Percentiles rank a stretch among this genome's conserved stretches.
phyloP scores from a whole-genome alignment of 2,113 vertebrate species.

The Rhineura floridana region DNA sequence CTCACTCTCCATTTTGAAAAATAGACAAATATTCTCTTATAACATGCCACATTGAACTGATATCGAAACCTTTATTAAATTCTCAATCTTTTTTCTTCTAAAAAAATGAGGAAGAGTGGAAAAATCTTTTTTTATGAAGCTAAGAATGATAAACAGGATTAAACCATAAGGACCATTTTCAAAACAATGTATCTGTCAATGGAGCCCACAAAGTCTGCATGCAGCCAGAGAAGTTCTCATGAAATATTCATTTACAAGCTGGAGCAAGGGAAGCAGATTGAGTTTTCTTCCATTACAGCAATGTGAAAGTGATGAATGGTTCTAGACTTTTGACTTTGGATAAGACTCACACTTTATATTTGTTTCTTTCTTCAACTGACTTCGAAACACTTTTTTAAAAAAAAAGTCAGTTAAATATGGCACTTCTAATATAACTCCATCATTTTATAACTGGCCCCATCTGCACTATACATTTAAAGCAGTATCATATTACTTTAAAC shows the following conservation, averaged over 20 bases:
- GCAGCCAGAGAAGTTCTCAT: slow-evolving; percentile 13
- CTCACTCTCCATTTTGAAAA: neutral
- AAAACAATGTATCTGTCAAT: slow-evolving; percentile 14
- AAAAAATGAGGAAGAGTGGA: neutral
- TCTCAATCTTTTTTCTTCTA: slow-evolving; percentile 3
- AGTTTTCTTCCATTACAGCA: slow-evolving; percentile 7
- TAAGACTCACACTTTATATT: neutral
- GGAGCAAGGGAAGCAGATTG: slow-evolving; percentile 6
- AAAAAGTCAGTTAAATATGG: neutral
- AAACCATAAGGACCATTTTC: slow-evolving; percentile 13
- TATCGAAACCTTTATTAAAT: slow-evolving; percentile 18
- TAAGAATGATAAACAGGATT: slow-evolving; percentile 18
- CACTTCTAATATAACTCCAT: neutral
- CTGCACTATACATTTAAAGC: no score
- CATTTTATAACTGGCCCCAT: no score
- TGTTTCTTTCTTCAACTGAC: neutral
- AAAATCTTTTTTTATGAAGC: neutral
- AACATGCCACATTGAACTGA: neutral
- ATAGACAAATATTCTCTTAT: slow-evolving; percentile 11
- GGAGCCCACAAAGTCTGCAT: slow-evolving; percentile 4
- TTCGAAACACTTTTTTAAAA: neutral
- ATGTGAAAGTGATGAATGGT: slow-evolving; percentile 1
- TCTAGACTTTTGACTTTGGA: neutral
- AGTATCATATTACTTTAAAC: no score
- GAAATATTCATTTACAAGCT: slow-evolving; percentile 33